These are phyloP conservation scores for Ammodytes marinus DNA, from an alignment of 2,113 vertebrate species.

Conservation along the genomic window DNA sequence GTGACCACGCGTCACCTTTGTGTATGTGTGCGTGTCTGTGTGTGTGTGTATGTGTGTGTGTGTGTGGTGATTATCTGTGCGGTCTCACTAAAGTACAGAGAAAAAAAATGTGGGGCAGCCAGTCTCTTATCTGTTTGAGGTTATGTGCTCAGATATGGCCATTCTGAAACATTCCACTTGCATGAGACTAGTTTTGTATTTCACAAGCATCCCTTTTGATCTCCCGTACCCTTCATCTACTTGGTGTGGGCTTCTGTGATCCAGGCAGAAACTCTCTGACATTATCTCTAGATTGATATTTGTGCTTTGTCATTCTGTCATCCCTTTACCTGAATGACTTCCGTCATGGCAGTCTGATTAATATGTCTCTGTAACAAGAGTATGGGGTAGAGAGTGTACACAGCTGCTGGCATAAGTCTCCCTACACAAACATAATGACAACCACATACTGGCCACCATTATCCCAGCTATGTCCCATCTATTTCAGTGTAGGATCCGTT, in stretches of 20 bases:
- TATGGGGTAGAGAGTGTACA: slow-evolving; percentile 74
- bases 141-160: slow-evolving; percentile 7
- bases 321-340: slow-evolving; percentile 5
- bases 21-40: neutral
- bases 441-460: slow-evolving; percentile 53
- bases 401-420: slow-evolving; percentile 78
- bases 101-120: neutral
- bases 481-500: slow-evolving; percentile 52
- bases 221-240: neutral
- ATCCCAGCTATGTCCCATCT: slow-evolving; percentile 57
- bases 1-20: slow-evolving; percentile 29
- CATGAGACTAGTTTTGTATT: neutral
- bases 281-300: neutral
- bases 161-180: slow-evolving; percentile 1
- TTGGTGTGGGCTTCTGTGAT: neutral
- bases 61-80: slow-evolving; percentile 8
- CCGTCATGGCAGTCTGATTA: slow-evolving; percentile 37
- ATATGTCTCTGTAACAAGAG: slow-evolving; percentile 46
- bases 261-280: neutral
- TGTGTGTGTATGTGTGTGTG: slow-evolving; percentile 10
- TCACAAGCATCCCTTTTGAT: neutral
- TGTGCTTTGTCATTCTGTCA: slow-evolving; percentile 4
- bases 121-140: slow-evolving; percentile 26
- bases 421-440: slow-evolving; percentile 77
- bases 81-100: slow-evolving; percentile 5